Conservation (phyloP, 2,113 vertebrate genomes). For the Todiramphus saurophagus region DNA sequence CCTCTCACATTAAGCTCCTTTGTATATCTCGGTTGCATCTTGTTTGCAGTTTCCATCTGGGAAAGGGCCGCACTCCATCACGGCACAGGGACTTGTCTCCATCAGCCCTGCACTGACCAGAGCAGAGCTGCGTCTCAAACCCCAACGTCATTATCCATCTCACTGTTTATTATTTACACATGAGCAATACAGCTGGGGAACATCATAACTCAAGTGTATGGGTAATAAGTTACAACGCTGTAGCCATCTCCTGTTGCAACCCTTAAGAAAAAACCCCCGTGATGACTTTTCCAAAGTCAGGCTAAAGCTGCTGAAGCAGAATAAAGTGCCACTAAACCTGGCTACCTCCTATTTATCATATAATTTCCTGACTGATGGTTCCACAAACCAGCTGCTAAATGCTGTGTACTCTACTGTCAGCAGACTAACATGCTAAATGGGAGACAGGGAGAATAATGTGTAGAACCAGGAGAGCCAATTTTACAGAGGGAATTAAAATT, state of each 20-base stretch:
- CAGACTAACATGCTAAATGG: constrained; percentile 77
- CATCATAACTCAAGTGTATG: constrained; percentile 73
- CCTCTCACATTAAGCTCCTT: constrained; percentile 13
- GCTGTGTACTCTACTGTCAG: constrained; percentile 83
- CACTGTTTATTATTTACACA: constrained; percentile 77
- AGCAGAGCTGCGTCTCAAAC: constrained; percentile 48
- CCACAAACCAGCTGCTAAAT: constrained; percentile 83
- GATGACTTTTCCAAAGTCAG: constrained; percentile 80
- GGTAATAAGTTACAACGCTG: constrained; percentile 64
- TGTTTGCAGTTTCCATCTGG: constrained; percentile 24
- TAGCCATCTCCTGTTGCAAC: constrained; percentile 70
- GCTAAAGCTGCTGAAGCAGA: constrained; percentile 82
- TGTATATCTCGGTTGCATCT: constrained; percentile 11
- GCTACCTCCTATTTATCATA: constrained; percentile 84
- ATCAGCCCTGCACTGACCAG: background rate
- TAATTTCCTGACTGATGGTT: constrained; percentile 83
- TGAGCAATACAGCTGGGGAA: constrained; percentile 68
- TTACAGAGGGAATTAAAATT: constrained; percentile 72
- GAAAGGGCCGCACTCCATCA: constrained; percentile 50
- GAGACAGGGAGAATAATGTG: constrained; percentile 76
- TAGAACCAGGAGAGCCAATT: constrained; percentile 65
- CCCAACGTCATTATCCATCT: constrained; percentile 66
- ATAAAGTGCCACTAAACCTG: constrained; percentile 79
- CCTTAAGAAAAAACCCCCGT: constrained; percentile 72
- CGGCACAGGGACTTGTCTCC: constrained; percentile 28